These are phyloP conservation scores for Tokudaia muenninki DNA, from an alignment of 2,797 vertebrate species.

Conservation along the genomic window DNA sequence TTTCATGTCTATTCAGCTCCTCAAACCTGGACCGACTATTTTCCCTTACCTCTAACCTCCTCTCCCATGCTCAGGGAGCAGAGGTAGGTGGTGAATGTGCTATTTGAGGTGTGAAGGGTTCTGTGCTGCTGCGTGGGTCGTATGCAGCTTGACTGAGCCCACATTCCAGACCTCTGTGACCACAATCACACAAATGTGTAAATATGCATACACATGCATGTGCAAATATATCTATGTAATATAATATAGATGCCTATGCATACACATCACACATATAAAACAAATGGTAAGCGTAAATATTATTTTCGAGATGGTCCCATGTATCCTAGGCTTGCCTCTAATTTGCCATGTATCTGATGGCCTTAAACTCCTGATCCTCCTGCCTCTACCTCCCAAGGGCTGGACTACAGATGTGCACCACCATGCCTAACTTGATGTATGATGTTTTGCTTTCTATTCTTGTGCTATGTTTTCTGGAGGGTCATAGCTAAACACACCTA, in stretches of 20 bases:
- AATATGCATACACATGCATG: neutral
- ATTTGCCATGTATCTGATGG: neutral
- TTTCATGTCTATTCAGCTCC: neutral
- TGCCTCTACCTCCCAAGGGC: neutral
- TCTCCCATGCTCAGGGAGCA: neutral
- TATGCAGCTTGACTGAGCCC: neutral
- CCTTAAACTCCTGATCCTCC: neutral
- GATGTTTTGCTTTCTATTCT: neutral
- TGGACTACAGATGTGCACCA: too few relatives aligned
- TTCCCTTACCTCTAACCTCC: neutral
- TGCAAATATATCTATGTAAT: neutral
- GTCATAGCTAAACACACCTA: constrained; percentile 19
- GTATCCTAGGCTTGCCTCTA: neutral
- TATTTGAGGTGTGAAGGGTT: neutral
- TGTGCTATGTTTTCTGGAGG: constrained; percentile 16
- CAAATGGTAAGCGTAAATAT: neutral
- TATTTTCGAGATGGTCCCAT: neutral
- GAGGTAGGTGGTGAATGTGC: neutral
- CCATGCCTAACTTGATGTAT: neutral
- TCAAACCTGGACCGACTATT: neutral
- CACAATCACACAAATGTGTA: neutral
- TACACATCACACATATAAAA: neutral
- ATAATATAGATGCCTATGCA: too few relatives aligned
- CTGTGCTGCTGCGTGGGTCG: neutral
- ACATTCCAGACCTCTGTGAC: constrained; percentile 8